Percentiles rank a stretch among this genome's conserved stretches.
Conservation (phyloP, 2,797 vertebrate genomes). For the Xenops minutus region DNA sequence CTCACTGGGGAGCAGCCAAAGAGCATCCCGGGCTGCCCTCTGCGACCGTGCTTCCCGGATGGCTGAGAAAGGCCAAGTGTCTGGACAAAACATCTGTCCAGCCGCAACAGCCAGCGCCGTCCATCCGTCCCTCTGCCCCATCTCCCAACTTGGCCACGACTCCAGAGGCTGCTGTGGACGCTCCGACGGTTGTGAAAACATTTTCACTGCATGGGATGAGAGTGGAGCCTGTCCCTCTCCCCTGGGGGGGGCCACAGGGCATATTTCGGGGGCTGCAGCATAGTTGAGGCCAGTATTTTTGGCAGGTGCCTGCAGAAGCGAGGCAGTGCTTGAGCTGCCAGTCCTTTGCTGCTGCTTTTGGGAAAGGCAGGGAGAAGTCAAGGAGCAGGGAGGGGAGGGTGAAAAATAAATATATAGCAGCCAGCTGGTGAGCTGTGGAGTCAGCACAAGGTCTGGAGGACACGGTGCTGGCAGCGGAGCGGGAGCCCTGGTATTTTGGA, state of each 20-base stretch:
- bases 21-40: background rate
- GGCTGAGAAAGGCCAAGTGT: background rate
- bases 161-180: background rate
- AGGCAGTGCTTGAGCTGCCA: background rate
- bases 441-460: constrained; percentile 50
- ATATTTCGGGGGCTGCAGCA: background rate
- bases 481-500: constrained; percentile 47
- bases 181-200: background rate
- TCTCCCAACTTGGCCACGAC: background rate
- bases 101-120: background rate
- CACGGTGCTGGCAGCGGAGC: background rate
- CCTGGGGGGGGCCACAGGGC: accelerated
- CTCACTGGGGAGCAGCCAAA: background rate
- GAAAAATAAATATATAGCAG: constrained; percentile 51
- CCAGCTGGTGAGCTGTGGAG: constrained; percentile 65
- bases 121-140: background rate
- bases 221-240: accelerated
- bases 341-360: background rate
- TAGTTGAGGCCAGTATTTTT: accelerated
- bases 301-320: background rate
- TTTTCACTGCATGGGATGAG: background rate
- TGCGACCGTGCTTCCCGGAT: background rate
- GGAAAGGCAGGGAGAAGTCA: background rate
- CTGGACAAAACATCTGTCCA: constrained; percentile 24
- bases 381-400: background rate